Conservation (phyloP, 2,113 vertebrate species). For the Sitta europaea region DNA sequence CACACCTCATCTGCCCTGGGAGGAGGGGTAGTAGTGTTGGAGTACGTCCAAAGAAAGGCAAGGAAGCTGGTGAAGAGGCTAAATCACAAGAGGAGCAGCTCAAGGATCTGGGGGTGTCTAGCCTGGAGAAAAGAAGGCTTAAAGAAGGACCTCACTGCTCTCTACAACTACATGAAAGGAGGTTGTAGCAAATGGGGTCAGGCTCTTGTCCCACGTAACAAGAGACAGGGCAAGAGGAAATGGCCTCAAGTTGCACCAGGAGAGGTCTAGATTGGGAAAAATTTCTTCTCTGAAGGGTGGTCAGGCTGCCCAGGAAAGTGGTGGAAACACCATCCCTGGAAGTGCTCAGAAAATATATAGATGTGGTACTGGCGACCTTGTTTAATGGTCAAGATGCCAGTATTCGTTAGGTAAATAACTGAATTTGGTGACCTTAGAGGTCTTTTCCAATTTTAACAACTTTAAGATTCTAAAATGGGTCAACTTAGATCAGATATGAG, state of each 20-base stretch:
- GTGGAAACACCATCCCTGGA: not conserved
- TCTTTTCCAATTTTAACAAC: not conserved
- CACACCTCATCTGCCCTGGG: rapidly evolving
- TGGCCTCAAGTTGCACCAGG: not conserved
- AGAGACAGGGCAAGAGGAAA: not conserved
- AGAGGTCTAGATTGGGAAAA: not conserved
- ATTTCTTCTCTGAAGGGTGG: not conserved
- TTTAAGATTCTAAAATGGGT: not conserved
- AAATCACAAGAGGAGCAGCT: not conserved
- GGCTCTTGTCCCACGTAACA: not conserved
- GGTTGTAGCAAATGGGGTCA: not conserved
- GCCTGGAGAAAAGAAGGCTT: not conserved
- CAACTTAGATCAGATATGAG: not conserved
- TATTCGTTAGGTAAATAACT: not conserved
- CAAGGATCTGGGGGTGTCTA: not conserved
- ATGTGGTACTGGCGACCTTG: not conserved
- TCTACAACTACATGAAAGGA: not conserved
- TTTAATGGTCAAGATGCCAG: not conserved
- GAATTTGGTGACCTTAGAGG: not conserved
- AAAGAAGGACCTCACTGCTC: not conserved
- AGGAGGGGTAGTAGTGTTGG: not conserved
- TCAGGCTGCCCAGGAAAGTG: not conserved
- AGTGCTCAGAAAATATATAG: not conserved
- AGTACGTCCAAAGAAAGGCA: not conserved
- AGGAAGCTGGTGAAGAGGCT: not conserved